phyloP scores from a whole-genome alignment of 2,888 invertebrate genomes.

The Harpalus rufipes region DNA sequence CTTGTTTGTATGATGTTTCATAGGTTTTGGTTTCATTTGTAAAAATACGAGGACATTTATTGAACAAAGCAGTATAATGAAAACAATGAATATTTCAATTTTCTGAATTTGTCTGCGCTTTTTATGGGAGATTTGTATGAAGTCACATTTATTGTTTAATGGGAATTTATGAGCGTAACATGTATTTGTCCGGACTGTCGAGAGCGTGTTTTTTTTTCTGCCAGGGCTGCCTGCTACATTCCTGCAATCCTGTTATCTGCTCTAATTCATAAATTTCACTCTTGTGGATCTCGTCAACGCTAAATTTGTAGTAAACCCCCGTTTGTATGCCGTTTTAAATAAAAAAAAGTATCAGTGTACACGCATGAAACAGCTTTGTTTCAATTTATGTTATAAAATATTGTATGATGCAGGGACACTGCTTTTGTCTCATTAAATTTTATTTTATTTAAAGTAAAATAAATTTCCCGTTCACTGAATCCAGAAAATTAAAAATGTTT shows the following conservation, averaged over 20 bases:
- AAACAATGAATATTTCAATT: slow-evolving; percentile 9
- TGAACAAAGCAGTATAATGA: background rate
- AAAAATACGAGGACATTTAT: background rate
- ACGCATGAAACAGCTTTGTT: no score
- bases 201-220: background rate
- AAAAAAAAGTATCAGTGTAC: no score
- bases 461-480: no score
- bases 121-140: slow-evolving; percentile 1
- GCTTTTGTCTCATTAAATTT: no score
- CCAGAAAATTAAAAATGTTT: no score
- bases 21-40: no score
- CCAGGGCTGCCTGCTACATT: background rate
- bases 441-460: no score
- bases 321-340: no score
- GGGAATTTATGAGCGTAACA: slow-evolving; percentile 23
- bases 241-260: background rate
- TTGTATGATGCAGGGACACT: no score
- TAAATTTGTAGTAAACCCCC: background rate
- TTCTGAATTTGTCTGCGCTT: slow-evolving; percentile 11
- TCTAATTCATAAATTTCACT: slow-evolving; percentile 19
- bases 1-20: no score
- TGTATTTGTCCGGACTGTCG: slow-evolving; percentile 5
- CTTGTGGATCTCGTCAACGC: slow-evolving; percentile 18
- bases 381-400: no score
- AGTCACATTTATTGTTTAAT: slow-evolving; percentile 35